Conservation (phyloP, 2,888 invertebrate species). For the Diadegma fenestrale region DNA sequence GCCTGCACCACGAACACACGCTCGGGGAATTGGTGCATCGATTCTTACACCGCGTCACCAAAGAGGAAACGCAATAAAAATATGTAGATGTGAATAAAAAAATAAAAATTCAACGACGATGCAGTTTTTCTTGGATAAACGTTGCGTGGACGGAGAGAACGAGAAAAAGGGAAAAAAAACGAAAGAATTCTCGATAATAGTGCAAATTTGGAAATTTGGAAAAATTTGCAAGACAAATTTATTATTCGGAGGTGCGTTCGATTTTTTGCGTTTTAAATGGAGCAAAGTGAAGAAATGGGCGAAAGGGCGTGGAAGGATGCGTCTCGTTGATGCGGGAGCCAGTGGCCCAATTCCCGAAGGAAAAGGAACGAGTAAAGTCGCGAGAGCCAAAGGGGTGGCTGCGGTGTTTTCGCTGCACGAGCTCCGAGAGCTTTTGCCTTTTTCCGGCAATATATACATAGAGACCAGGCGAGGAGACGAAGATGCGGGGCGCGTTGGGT, state of each 20-base stretch:
- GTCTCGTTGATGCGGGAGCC: conserved; percentile 49
- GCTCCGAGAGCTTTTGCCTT: conserved; percentile 33
- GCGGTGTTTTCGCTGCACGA: too few relatives aligned
- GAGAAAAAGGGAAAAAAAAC: too few relatives aligned
- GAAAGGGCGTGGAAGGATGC: not conserved
- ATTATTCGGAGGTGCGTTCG: too few relatives aligned
- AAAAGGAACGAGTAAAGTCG: conserved; percentile 51
- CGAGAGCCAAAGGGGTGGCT: conserved; percentile 30
- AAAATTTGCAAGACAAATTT: not conserved
- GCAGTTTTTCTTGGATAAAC: too few relatives aligned
- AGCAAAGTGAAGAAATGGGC: not conserved
- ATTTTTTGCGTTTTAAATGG: not conserved
- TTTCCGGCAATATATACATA: conserved; percentile 16
- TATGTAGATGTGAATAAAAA: conserved; percentile 13
- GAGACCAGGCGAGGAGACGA: conserved; percentile 52
- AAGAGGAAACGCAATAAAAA: conserved; percentile 18
- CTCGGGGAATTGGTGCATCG: conserved; percentile 22
- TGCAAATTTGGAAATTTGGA: too few relatives aligned
- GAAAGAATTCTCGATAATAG: too few relatives aligned
- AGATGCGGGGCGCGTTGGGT: conserved; percentile 66
- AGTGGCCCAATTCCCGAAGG: conserved; percentile 63
- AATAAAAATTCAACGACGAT: conserved; percentile 46
- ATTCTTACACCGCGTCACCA: conserved; percentile 24
- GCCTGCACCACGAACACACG: too few relatives aligned
- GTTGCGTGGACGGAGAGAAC: too few relatives aligned